Evolutionary conservation across 2,797 vertebrate genomes (phyloP).

Genomic region (Amblyopsis hoosieri): DNA sequence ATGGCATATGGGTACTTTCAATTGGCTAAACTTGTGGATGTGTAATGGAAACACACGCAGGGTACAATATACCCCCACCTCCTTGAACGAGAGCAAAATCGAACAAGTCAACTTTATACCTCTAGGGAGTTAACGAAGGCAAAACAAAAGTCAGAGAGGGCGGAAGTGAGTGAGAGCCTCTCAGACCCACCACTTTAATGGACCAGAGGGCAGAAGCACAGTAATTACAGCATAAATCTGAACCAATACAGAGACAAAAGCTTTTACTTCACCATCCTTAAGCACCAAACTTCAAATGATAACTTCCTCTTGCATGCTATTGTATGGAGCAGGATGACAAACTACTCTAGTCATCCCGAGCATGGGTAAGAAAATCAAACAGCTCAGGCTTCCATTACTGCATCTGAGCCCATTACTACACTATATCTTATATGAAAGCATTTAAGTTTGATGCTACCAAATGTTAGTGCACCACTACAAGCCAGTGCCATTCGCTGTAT

Average conservation of each 20-base stretch:
- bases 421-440: not conserved
- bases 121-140: not conserved
- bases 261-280: slow-evolving; percentile 9
- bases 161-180: not conserved
- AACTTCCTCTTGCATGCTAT: not conserved
- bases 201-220: slow-evolving; percentile 4
- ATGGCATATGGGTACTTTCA: no score
- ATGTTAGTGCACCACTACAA: slow-evolving; percentile 23
- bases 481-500: slow-evolving; percentile 3
- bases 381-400: not conserved
- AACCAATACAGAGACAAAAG: slow-evolving; percentile 16
- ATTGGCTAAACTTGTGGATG: no score
- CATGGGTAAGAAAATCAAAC: not conserved
- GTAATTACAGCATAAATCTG: slow-evolving; percentile 37
- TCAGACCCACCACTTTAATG: not conserved
- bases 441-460: slow-evolving; percentile 3
- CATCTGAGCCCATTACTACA: not conserved
- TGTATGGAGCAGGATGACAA: not conserved
- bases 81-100: not conserved
- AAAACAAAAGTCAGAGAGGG: not conserved
- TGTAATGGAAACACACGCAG: not conserved
- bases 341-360: not conserved
- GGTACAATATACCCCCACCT: not conserved
- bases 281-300: not conserved
- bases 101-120: not conserved